Evolutionary conservation across 1,140 invertebrate genomes (phyloP), one percentile per base, ranked within the genome.

Genomic region (Aethina tumida): DNA sequence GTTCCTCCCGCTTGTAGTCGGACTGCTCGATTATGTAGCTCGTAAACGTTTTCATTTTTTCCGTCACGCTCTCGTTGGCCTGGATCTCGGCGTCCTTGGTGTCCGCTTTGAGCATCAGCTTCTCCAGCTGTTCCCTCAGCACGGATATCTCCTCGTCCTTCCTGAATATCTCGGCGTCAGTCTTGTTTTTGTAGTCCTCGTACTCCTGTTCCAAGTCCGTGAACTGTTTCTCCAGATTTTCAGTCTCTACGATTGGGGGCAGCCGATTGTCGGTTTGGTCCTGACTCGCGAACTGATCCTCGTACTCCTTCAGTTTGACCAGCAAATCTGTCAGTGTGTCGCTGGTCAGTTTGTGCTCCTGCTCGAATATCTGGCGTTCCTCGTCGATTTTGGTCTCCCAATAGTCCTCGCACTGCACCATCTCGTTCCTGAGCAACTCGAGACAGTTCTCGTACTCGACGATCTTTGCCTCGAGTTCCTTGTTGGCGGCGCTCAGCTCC

Each of bases 351-450:
- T 74, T 71, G 58, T 85, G 81, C 53, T 89, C 84, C 37, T 80
- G 73, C 40, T 81, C 79, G 51, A 77, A 81, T 25, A 79, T 60
- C 42, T 75, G 71, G 21, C 85, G 66, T 58, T 89, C 86, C 39
- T 86, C 84, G 27, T 81, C 74, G 18, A 90, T 59, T 62, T 87
- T 87, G 5, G 56, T 59, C 14, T 75, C 67, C 84, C 85, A 90
- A 60, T 89, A 89, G 54, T 89, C 84, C 59, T 90, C 86, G 52
- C 82, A 84, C 42, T 77, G 74, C 47, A 88, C 84, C 52, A 84
- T 87, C 47, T 88, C 84, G 10, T 69, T 63, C 48, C 71, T 74
- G 51, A 89, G 60, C 45, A 79, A 64, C 56, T 88, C 81, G 16
- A 87, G 55, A 52, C 78, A 81, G 13, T 64, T 63, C 58, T 87